phyloP scores from a whole-genome alignment of 2,888 invertebrate species.

The Drosophila limbata region DNA sequence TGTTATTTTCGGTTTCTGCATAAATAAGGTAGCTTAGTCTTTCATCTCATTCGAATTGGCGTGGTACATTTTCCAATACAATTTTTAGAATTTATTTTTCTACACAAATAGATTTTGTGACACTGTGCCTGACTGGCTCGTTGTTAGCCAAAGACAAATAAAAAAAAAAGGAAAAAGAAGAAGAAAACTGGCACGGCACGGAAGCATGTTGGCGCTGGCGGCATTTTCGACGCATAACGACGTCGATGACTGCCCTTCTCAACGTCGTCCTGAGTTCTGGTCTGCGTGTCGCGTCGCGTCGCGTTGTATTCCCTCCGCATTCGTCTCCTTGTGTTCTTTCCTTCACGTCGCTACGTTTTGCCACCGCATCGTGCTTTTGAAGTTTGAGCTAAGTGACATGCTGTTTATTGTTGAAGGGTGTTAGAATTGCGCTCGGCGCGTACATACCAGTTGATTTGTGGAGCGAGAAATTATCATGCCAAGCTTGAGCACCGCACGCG shows the following conservation, averaged over 20 bases:
- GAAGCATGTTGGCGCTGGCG: constrained; percentile 79
- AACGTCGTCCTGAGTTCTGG: constrained; percentile 26
- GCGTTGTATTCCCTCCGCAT: constrained; percentile 7
- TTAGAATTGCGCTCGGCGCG: constrained; percentile 83
- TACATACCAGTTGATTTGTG: constrained; percentile 69
- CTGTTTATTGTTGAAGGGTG: constrained; percentile 85
- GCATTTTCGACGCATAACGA: constrained; percentile 77
- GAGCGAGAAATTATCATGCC: constrained; percentile 82
- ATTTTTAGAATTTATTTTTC: neutral
- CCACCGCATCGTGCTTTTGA: constrained; percentile 78
- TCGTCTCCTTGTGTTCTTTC: constrained; percentile 1
- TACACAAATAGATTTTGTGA: neutral
- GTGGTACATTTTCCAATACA: neutral
- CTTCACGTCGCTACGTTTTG: constrained; percentile 24
- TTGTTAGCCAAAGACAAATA: constrained; percentile 69
- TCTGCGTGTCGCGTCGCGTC: constrained; percentile 20
- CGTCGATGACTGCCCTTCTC: constrained; percentile 75
- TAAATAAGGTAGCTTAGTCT: too few relatives aligned
- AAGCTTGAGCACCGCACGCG: constrained; percentile 76
- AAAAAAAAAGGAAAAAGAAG: constrained; percentile 50
- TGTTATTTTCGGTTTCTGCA: too few relatives aligned
- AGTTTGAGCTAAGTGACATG: constrained; percentile 85
- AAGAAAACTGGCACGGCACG: constrained; percentile 62
- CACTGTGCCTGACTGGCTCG: constrained; percentile 40
- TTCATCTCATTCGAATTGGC: neutral